Percentiles rank a stretch among this genome's conserved stretches.
Conservation (phyloP, 2,113 vertebrate species). For the Bubalus kerabau region DNA sequence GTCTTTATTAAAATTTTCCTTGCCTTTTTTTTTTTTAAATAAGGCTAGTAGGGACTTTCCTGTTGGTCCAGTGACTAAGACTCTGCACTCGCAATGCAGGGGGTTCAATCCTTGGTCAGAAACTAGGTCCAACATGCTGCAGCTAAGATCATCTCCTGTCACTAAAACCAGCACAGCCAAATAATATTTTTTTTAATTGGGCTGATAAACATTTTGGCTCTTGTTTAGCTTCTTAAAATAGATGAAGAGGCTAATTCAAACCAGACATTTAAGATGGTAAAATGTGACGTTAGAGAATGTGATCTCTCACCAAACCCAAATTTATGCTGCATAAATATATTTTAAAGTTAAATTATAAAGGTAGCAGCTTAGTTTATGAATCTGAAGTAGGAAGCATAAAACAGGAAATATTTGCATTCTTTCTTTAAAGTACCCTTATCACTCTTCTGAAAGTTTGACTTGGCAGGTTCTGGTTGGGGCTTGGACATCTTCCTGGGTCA, state of each 20-base stretch:
- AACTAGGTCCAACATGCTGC: not conserved
- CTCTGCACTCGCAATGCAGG: not conserved
- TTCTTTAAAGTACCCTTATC: not conserved
- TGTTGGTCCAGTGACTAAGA: not conserved
- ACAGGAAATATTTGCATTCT: not conserved
- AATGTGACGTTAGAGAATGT: not conserved
- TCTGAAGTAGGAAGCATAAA: not conserved
- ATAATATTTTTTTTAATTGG: not conserved
- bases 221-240: slow-evolving; percentile 29
- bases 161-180: not conserved
- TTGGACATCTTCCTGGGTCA: not conserved
- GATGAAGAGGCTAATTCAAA: not conserved
- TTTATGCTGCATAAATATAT: not conserved
- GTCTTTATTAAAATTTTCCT: not conserved
- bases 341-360: slow-evolving; percentile 10
- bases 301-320: not conserved
- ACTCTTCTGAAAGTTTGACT: not conserved
- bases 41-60: not conserved
- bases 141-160: not conserved
- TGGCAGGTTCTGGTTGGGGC: not conserved
- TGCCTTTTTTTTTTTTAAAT: not conserved
- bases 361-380: not conserved
- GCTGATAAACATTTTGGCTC: not conserved
- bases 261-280: not conserved
- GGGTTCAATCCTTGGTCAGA: not conserved